Evolutionary conservation across 1,140 invertebrate genomes (phyloP), one percentile per base, ranked within the genome.

Genomic region (Drosophila mayri): DNA sequence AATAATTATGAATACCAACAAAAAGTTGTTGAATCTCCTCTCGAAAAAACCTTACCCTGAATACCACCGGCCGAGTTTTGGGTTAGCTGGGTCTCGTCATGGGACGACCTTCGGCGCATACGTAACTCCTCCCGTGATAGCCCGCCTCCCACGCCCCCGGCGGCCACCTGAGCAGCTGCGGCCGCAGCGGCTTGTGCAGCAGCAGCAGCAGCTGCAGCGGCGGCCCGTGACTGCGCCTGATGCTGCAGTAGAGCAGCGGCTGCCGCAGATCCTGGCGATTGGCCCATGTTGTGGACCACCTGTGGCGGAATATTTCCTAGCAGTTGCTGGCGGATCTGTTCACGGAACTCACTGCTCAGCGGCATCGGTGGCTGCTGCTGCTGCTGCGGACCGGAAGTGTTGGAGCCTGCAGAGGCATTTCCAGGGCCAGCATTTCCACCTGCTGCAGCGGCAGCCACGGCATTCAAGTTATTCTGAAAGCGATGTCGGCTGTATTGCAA

Each of bases 401-500:
- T 46, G 16, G 60, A 47, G 65, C 61, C 75, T 59, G 59, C 74
- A 55, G 64, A 46, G 52, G 63, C 61, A 55, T 70, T 70, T 54
- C 60, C 49, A 37, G 68, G 28, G n/a, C 47, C 60, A 20, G 46
- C 20, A 47, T 52, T 50, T 46, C 32, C 62, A 20, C 65, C 43
- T 43, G 58, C 66, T 1, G 57, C n/a, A 4, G 61, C 65, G 14
- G 60, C 62, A 3, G 61, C 64, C 25, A 54, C 62, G 6, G 49
- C 67, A 35, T 65, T 68, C 4, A 60, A 47, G 43, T 91, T 83
- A 41, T 82, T 90, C 50, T 91, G 79, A 30, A 82, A 76, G n/a
- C 91, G 87, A 86, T 92, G 92, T 16, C 92, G 92, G 63, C 92
- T 93, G 37, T 93, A 93, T 64, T 93, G 92, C 62, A 93, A 37